A percentile compares a stretch with the other conserved stretches of the same genome.
Evolutionary conservation across 1,140 invertebrate genomes (phyloP).

Genomic region (Trichonephila clavata): DNA sequence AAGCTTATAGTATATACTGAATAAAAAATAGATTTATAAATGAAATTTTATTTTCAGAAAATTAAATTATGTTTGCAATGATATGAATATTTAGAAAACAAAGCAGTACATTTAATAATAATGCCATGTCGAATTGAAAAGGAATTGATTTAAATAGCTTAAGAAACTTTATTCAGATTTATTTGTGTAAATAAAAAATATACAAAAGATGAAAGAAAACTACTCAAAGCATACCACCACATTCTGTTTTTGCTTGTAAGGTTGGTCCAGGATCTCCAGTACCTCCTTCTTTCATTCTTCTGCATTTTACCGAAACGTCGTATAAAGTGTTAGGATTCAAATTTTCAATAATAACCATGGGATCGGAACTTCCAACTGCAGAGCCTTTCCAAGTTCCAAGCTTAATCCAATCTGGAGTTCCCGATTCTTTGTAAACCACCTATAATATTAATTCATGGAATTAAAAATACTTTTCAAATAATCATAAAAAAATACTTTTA

Average conservation of each 20-base stretch:
- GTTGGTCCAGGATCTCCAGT: slow-evolving; percentile 46
- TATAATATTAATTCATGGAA: not conserved
- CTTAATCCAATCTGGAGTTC: slow-evolving; percentile 24
- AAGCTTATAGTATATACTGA: no score
- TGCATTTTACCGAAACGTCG: slow-evolving; percentile 60
- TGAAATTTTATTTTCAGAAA: no score
- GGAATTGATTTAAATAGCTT: not conserved
- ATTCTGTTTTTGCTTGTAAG: slow-evolving; percentile 43
- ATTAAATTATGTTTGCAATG: no score
- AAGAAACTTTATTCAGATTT: not conserved
- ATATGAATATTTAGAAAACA: not conserved
- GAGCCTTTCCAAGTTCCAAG: not conserved
- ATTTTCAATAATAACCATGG: not conserved
- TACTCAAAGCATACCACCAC: slow-evolving; percentile 59
- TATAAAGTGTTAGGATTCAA: slow-evolving; percentile 51
- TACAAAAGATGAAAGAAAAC: no score
- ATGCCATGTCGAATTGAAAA: not conserved
- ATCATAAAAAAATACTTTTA: no score
- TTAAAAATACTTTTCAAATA: no score
- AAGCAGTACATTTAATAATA: not conserved
- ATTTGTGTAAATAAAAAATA: no score
- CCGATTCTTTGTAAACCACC: slow-evolving; percentile 48
- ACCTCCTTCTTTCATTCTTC: slow-evolving; percentile 48
- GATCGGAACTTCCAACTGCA: not conserved
- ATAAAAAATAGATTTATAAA: no score